A percentile compares a stretch with the other conserved stretches of the same genome.
Conservation (phyloP, 2,113 vertebrate genomes). For the Zapus hudsonius region DNA sequence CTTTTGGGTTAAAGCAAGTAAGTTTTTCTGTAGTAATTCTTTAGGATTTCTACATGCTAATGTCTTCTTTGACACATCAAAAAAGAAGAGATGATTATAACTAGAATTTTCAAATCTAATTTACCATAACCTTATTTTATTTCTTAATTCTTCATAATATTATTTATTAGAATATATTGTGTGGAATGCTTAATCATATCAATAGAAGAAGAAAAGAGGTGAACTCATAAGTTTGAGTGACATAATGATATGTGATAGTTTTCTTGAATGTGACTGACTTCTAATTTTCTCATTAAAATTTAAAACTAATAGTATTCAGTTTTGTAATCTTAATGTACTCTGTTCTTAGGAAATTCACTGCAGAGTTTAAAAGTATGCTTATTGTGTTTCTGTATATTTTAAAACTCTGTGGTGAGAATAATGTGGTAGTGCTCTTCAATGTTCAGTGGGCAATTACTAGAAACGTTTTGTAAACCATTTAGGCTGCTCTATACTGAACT, state of each 20-base stretch:
- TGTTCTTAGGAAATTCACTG: background rate
- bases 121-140: constrained; percentile 13
- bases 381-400: background rate
- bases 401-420: background rate
- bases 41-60: background rate
- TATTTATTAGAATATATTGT: background rate
- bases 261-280: background rate
- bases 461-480: background rate
- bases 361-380: background rate
- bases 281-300: background rate
- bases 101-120: background rate
- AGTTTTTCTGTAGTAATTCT: background rate
- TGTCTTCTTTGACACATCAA: background rate
- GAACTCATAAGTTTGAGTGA: background rate
- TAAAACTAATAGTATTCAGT: background rate
- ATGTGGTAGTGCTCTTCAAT: background rate
- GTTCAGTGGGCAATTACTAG: background rate
- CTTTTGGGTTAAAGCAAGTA: background rate
- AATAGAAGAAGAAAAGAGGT: background rate
- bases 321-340: background rate
- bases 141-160: background rate
- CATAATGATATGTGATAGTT: background rate
- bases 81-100: background rate
- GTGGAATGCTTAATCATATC: background rate
- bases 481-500: background rate